These are phyloP conservation scores for Chelonus insularis DNA, from an alignment of 1,140 invertebrate species.

Conservation along the genomic window DNA sequence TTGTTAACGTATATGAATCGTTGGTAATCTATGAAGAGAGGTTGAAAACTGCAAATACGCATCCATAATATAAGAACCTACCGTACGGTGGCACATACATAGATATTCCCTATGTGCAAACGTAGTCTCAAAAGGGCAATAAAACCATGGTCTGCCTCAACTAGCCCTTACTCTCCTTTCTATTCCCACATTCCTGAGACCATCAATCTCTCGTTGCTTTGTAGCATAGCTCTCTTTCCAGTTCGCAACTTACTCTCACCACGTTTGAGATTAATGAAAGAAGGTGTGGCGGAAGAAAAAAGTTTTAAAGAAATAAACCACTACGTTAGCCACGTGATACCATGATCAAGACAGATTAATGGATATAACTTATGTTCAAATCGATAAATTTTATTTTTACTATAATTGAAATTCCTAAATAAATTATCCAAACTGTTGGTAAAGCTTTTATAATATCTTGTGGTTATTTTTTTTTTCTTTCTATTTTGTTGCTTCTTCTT, in stretches of 20 bases:
- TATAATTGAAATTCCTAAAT: too few relatives aligned
- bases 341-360: too few relatives aligned
- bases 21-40: background rate
- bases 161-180: constrained; percentile 10
- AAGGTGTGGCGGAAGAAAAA: constrained; percentile 3
- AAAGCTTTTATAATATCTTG: too few relatives aligned
- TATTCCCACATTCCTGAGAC: background rate
- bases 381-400: too few relatives aligned
- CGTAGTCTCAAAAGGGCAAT: background rate
- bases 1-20: background rate
- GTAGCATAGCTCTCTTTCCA: background rate
- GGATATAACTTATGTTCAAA: too few relatives aligned
- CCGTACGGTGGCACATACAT: background rate
- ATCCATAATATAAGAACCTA: background rate
- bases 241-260: background rate
- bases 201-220: too few relatives aligned
- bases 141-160: constrained; percentile 23
- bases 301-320: background rate
- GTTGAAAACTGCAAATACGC: background rate
- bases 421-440: too few relatives aligned
- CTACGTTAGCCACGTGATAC: too few relatives aligned
- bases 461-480: too few relatives aligned
- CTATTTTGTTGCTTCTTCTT: too few relatives aligned
- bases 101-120: background rate
- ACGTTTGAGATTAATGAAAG: constrained; percentile 18